Conservation (phyloP, 2,113 vertebrate species). For the Tragelaphus scriptus region DNA sequence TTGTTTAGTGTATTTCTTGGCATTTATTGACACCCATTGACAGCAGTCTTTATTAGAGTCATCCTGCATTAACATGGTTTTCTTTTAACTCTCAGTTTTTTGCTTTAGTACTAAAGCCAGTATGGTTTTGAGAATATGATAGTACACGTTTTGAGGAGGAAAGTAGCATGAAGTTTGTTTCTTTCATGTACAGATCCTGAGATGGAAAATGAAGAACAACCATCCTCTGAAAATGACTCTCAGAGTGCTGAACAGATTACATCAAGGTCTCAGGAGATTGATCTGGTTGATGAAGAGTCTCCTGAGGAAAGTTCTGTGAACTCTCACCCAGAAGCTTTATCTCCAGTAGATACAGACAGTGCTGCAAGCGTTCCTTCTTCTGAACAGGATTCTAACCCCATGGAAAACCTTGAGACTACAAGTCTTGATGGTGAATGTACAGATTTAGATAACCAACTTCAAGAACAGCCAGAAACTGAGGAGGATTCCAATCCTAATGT, state of each 20-base stretch:
- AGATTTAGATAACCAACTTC: slow-evolving; percentile 75
- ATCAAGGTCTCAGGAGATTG: slow-evolving; percentile 68
- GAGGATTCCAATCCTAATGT: slow-evolving; percentile 74
- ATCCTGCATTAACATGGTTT: not conserved
- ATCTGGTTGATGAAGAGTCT: slow-evolving; percentile 42
- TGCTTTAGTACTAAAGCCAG: not conserved
- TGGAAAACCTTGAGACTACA: slow-evolving; percentile 49
- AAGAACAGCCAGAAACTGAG: slow-evolving; percentile 76
- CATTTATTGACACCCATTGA: not conserved
- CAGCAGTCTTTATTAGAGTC: not conserved
- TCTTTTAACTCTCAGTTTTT: not conserved
- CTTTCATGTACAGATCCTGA: slow-evolving; percentile 79
- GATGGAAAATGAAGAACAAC: slow-evolving; percentile 79
- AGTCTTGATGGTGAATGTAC: slow-evolving; percentile 66
- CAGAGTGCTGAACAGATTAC: slow-evolving; percentile 68
- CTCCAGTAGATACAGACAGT: not conserved
- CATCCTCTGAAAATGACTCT: slow-evolving; percentile 78
- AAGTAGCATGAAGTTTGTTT: not conserved
- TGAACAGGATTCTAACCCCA: slow-evolving; percentile 40
- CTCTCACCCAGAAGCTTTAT: slow-evolving; percentile 42
- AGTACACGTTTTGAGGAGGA: not conserved
- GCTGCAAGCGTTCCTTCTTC: slow-evolving; percentile 37
- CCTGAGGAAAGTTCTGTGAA: slow-evolving; percentile 53
- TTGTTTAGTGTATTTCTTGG: not conserved
- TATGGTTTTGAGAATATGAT: not conserved